Evolutionary conservation across 1,140 invertebrate species (phyloP).

Genomic region (Asobara japonica): DNA sequence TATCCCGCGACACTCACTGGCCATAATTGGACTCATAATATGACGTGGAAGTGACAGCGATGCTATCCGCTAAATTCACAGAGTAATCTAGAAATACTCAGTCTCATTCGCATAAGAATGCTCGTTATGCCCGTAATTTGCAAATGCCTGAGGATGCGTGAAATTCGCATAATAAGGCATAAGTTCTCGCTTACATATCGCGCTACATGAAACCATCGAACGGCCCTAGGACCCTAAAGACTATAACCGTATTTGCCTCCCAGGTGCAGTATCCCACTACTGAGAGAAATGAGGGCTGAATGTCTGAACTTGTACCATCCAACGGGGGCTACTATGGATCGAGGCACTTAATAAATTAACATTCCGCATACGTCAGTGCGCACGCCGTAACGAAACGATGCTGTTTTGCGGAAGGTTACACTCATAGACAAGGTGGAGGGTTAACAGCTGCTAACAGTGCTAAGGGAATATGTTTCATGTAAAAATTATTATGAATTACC

Average conservation of each 20-base stretch:
- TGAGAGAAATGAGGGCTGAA: not conserved
- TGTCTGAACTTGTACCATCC: slow-evolving; percentile 1
- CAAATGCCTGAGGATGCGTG: no score
- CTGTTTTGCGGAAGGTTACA: slow-evolving; percentile 7
- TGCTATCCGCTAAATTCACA: no score
- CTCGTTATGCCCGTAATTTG: no score
- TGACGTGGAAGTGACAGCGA: no score
- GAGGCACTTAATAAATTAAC: slow-evolving; percentile 12
- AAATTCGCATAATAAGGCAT: no score
- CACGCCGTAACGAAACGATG: slow-evolving; percentile 10
- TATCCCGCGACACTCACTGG: no score
- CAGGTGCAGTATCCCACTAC: not conserved
- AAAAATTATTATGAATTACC: not conserved
- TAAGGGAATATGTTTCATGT: not conserved
- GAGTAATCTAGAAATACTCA: no score
- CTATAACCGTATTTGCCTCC: not conserved
- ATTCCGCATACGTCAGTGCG: slow-evolving; percentile 14
- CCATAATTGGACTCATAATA: no score
- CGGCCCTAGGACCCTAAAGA: not conserved
- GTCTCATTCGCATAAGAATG: no score
- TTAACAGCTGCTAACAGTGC: not conserved
- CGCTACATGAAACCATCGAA: not conserved
- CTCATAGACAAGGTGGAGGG: not conserved
- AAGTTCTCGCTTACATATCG: no score
- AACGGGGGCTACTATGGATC: slow-evolving; percentile 1